Evolutionary conservation across 2,113 vertebrate genomes (phyloP), one percentile per base, ranked within the genome.

Genomic region (Picathartes gymnocephalus): DNA sequence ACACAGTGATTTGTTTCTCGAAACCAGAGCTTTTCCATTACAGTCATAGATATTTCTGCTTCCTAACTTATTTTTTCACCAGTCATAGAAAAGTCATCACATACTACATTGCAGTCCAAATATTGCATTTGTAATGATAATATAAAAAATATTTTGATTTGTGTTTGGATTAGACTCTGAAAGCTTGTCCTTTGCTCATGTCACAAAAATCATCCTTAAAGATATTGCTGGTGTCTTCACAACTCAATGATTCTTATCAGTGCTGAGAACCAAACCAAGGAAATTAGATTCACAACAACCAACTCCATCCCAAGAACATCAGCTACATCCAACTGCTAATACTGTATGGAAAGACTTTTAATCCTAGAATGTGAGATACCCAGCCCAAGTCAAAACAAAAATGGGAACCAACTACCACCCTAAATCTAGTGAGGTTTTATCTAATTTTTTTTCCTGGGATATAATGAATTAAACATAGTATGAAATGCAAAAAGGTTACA

Each of bases 391-490:
- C 76, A 83, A 90, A 93, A 90, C 66, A 92, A 88, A 95, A 74
- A 54, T 42, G 39, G 88, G 83, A 93, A 54, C 73, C 86, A 82
- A 45, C 90, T 87, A 81, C 88, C 54, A 68, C 57, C 86, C 93
- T 58, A 92, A 97, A 97, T 95, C 89, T 92, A 90, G 48, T 30
- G 62, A 88, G 88, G 31, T 76, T 97, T 96, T 95, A 90, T 97
- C 65, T 87, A 31, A 33, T 84, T 95, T 74, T 94, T 84, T 84
- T 88, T 77, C 66, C 71, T 86, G 74, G 94, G 89, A 93, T 96
- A 87, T 92, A 97, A 98, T 98, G 97, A 98, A 98, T 98, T 98
- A 98, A 98, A 98, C 98, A 98, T 98, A 98, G 95, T 96, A 97
- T 68, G 88, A 97, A 98, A 98, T 98, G 97, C 98, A 98, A 98